Evolutionary conservation across 2,113 vertebrate species (phyloP), one percentile per base, ranked within the genome.

Genomic region (Gobiocypris rarus): DNA sequence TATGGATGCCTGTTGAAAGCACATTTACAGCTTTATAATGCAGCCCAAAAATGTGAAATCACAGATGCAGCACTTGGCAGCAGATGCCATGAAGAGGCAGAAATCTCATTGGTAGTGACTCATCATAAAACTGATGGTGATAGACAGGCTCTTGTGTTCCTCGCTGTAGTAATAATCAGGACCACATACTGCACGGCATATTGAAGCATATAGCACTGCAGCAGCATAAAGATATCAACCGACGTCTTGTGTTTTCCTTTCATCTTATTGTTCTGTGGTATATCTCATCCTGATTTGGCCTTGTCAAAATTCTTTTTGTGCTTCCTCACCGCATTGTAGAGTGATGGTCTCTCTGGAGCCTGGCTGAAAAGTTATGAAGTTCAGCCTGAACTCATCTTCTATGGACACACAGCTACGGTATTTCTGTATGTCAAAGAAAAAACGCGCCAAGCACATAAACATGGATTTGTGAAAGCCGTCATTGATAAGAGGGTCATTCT

Each of bases 41-140:
- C 41, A 28, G 43, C 77, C 71, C 69, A 19, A 81, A 81, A 63
- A 59, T 38, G 19, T 34, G 69, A 85, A 85, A 74, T 71, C 69
- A 61, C 77, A 85, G 84, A 85, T 65, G 77, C 77, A 85, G 67
- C 84, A 41, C 28, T 81, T 80, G 84, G 67, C 56, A 85, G 43
- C 84, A 85, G 84, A 81, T 85, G 77, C 45, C 48, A 85, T 58
- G 84, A 79, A 19, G 77, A 74, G 71, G 71, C 70, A 74, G 84
- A 81, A 81, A 73, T 81, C 84, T 85, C 77, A 63, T 5, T 41
- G 59, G 26, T 59, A 63, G 45, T 81, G 84, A 85, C 41, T 81
- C 84, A 85, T 81, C 76, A 75, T 24, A 85, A 80, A 75, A 70
- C 9, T 9, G 9, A 70, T 38, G 41, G 19, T 63, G 67, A 80